phyloP scores from a whole-genome alignment of 2,888 invertebrate genomes.

The Phragmatobia fuliginosa region DNA sequence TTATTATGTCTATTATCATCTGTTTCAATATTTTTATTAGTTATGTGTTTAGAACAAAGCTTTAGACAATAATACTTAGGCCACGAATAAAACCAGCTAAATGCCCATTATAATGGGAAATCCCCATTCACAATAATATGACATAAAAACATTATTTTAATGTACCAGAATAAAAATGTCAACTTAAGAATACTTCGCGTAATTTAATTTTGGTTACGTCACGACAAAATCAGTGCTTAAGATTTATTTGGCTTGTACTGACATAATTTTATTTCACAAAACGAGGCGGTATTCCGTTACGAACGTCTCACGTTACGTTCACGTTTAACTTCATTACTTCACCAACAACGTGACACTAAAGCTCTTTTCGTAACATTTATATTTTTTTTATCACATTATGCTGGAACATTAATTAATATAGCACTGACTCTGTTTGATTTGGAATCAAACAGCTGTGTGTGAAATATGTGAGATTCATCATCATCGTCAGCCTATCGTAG shows the following conservation, averaged over 20 bases:
- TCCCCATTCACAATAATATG: background rate
- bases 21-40: background rate
- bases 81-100: no score
- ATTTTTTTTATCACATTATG: background rate
- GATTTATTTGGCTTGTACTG: constrained; percentile 35
- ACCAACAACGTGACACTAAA: constrained; percentile 6
- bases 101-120: no score
- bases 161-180: background rate
- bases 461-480: no score
- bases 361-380: background rate
- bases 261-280: constrained; percentile 29
- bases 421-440: no score
- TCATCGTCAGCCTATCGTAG: no score
- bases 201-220: constrained; percentile 26
- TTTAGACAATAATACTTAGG: background rate
- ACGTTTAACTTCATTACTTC: constrained; percentile 1
- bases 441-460: no score
- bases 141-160: background rate
- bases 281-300: constrained; percentile 12
- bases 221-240: constrained; percentile 24
- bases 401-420: no score
- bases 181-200: constrained; percentile 23
- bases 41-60: background rate
- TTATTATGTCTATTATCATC: background rate
- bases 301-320: constrained; percentile 7